Base-by-base conservation (phyloP, 2,888 invertebrate genomes). In the Bruchidius siliquastri region DNA sequence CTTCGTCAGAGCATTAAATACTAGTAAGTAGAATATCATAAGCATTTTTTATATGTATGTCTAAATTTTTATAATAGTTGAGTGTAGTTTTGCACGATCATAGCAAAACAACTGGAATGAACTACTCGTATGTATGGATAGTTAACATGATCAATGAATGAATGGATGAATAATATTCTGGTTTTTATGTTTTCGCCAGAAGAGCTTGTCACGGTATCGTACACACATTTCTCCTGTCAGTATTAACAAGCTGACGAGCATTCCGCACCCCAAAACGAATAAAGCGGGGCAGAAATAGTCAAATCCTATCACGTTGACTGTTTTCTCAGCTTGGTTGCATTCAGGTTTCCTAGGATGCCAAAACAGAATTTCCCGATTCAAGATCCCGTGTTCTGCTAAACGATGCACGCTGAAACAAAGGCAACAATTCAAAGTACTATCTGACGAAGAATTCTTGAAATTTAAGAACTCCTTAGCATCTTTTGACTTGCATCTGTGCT, bases 291-390 rank as follows among this genome's bases (percentile, higher is more conserved):
- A 85, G 75, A 85, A 82, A 72, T 85, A 83, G 3, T 80, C 78
- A 26, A 85, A 72, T 22, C 83, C 83, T 4, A 84, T 81, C 67
- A 79, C 76, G 71, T 81, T 80, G 0, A 78, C 74, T 0, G 79
- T 77, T 69, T 71, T 74, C 6, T 77, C 74, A 8, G 80, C 80
- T 73, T 80, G 78, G 66, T 83, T 77, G 76, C 85, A 85, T 73
- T 80, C 80, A 0, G 85, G 84, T 79, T 83, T 84, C 32, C 78
- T 77, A 6, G 84, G 82, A 75, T 83, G 81, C 83, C 84, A 85
- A 76, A 82, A 82, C 67, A 72, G 72, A 20, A 78, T 72, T 78
- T 84, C 82, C 67, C 83, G 79, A 21, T 77, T 70, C 18, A 83
- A 72, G 69, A 84, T 80, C 13, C 85, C 85, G 74, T 80, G 73